Evolutionary conservation across 2,888 invertebrate species (phyloP).

Genomic region (Cataglyphis cursor): DNA sequence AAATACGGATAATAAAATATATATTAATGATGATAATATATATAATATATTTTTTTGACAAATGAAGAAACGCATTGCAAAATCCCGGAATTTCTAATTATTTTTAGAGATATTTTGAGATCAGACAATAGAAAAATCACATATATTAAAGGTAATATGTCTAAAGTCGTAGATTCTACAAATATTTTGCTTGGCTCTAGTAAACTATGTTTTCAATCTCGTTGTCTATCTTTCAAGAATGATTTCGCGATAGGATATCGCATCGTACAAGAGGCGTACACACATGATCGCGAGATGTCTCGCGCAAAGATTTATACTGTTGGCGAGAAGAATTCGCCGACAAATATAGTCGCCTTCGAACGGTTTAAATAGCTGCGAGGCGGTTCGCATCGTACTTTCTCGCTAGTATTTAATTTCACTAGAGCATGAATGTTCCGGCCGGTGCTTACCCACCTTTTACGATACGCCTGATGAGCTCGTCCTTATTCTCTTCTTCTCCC

Average conservation of each 20-base stretch:
- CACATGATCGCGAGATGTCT: constrained; percentile 56
- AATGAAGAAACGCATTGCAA: background rate
- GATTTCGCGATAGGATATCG: constrained; percentile 58
- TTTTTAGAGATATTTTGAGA: background rate
- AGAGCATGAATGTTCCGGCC: constrained; percentile 82
- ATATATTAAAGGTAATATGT: background rate
- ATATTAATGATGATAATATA: too few species aligned
- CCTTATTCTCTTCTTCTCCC: constrained; percentile 43
- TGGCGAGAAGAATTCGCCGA: constrained; percentile 48
- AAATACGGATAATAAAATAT: background rate
- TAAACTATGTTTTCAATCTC: background rate
- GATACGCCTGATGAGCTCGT: constrained; percentile 76
- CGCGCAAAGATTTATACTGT: constrained; percentile 63
- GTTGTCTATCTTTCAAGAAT: background rate
- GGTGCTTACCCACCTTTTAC: constrained; percentile 78
- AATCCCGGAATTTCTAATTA: background rate
- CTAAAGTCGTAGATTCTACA: background rate
- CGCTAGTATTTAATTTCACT: constrained; percentile 82
- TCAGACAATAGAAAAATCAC: background rate
- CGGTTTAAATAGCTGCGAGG: constrained; percentile 72
- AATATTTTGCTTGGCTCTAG: constrained; percentile 3
- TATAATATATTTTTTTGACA: background rate
- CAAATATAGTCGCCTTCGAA: constrained; percentile 67
- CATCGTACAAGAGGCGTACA: constrained; percentile 38
- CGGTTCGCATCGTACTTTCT: constrained; percentile 54